Conservation (phyloP, 1,140 invertebrate genomes). For the Bradynema listronoti region DNA sequence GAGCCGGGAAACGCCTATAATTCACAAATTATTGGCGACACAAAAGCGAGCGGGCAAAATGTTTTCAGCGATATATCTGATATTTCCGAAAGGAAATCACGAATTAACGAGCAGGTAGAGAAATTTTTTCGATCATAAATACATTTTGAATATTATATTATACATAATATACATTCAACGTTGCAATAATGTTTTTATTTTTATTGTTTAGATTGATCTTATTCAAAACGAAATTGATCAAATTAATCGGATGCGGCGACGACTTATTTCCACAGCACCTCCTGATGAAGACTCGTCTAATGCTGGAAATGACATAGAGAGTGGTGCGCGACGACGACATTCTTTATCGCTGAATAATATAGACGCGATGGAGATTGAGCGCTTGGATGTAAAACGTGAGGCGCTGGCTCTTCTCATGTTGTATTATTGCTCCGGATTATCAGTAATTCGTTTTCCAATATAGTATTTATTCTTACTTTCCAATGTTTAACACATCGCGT, state of each 20-base stretch:
- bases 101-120: conserved; percentile 59
- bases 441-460: too few species aligned
- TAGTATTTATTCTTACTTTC: too few species aligned
- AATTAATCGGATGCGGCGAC: conserved; percentile 19
- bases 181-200: background rate
- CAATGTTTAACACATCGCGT: too few species aligned
- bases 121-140: conserved; percentile 3
- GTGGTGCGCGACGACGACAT: conserved; percentile 61
- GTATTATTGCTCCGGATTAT: conserved; percentile 75
- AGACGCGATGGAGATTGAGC: conserved; percentile 60
- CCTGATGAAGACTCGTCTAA: conserved; percentile 70
- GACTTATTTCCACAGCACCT: conserved; percentile 31
- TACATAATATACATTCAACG: background rate
- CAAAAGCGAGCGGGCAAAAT: conserved; percentile 71
- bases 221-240: conserved; percentile 1
- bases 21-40: conserved; percentile 71
- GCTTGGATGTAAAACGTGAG: conserved; percentile 62
- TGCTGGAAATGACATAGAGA: conserved; percentile 67
- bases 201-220: too few species aligned
- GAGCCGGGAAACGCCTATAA: conserved; percentile 62
- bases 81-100: conserved; percentile 54
- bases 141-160: too few species aligned
- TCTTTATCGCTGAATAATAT: too few species aligned
- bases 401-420: conserved; percentile 74
- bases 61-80: conserved; percentile 64